Evolutionary conservation across 2,888 invertebrate genomes (phyloP).

Genomic region (Gryllus longicercus): DNA sequence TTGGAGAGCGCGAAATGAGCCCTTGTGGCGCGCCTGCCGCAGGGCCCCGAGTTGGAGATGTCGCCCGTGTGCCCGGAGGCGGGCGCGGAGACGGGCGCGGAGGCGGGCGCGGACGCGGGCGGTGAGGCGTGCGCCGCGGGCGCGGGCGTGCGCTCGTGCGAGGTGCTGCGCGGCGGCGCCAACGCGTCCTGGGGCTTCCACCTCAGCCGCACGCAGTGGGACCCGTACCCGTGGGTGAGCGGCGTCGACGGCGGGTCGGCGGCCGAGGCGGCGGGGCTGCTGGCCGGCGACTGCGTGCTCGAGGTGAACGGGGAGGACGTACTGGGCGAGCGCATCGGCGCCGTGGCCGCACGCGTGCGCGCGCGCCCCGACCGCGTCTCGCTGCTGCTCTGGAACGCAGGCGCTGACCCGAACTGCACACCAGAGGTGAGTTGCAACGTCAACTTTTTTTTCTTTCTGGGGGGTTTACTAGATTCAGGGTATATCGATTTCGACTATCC

Average conservation of each 20-base stretch:
- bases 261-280: conserved; percentile 62
- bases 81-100: background rate
- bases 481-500: too few relatives aligned
- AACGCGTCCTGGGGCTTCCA: conserved; percentile 67
- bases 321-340: conserved; percentile 54
- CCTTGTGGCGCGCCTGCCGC: too few relatives aligned
- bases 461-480: too few relatives aligned
- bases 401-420: conserved; percentile 38
- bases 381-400: conserved; percentile 41
- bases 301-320: conserved; percentile 60
- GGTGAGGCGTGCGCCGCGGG: background rate
- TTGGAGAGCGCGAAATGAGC: too few relatives aligned
- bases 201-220: conserved; percentile 72
- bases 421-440: conserved; percentile 37
- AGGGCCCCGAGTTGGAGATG: too few relatives aligned
- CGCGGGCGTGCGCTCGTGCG: conserved; percentile 40
- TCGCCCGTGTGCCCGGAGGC: background rate
- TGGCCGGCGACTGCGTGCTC: conserved; percentile 68
- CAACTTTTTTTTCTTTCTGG: too few relatives aligned
- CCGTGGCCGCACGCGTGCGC: conserved; percentile 50
- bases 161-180: conserved; percentile 58
- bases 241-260: conserved; percentile 61
- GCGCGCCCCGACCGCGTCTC: conserved; percentile 38
- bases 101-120: background rate
- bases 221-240: conserved; percentile 76